These are phyloP conservation scores for Xenotilapia longispinis DNA, from an alignment of 2,113 vertebrate species.

Conservation along the genomic window DNA sequence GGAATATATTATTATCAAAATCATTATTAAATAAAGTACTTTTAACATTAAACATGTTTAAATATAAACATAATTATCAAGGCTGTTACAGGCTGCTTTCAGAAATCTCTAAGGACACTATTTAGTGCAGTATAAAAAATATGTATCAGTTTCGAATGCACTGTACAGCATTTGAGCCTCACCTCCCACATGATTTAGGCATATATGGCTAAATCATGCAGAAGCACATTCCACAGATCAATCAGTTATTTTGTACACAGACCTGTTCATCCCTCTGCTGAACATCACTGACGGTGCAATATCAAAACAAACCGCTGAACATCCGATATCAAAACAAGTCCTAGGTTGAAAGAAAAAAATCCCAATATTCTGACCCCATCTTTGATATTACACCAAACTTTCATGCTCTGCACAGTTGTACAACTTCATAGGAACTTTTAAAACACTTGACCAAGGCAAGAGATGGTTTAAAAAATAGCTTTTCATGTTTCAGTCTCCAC, in stretches of 20 bases:
- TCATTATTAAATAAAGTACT: background rate
- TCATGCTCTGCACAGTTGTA: background rate
- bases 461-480: background rate
- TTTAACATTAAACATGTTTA: background rate
- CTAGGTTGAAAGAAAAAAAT: background rate
- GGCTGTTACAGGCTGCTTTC: background rate
- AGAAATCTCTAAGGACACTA: background rate
- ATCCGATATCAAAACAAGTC: background rate
- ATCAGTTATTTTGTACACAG: background rate
- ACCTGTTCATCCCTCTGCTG: background rate
- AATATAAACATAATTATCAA: background rate
- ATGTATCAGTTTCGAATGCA: background rate
- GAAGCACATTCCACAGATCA: background rate
- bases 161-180: background rate
- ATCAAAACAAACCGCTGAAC: background rate
- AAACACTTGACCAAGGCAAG: background rate
- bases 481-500: background rate
- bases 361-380: background rate
- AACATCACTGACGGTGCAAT: background rate
- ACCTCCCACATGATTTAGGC: background rate
- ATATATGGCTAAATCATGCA: background rate
- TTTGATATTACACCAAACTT: background rate
- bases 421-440: background rate
- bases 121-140: background rate
- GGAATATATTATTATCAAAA: background rate